These are phyloP conservation scores for Columba janthina DNA, from an alignment of 2,113 vertebrate genomes.

Conservation along the genomic window DNA sequence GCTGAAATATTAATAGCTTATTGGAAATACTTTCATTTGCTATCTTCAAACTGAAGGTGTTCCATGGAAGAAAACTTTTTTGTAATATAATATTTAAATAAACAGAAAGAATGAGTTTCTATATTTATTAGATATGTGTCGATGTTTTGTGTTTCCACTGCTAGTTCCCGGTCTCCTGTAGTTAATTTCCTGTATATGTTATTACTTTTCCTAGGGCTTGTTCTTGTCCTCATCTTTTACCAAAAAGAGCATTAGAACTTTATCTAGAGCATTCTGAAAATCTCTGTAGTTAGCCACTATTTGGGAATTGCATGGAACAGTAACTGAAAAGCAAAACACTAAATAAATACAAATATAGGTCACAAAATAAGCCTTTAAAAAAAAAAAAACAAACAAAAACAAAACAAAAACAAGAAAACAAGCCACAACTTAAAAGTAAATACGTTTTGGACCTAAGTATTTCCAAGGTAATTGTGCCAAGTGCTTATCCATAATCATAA, in stretches of 20 bases:
- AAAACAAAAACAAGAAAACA: too few relatives aligned
- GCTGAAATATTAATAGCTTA: background rate
- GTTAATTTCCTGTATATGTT: background rate
- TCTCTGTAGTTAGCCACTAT: background rate
- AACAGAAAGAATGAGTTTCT: background rate
- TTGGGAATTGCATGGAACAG: background rate
- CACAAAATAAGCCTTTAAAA: background rate
- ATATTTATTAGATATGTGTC: background rate
- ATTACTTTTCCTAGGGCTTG: background rate
- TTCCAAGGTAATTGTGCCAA: background rate
- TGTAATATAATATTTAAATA: background rate
- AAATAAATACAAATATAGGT: background rate
- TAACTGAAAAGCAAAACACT: background rate
- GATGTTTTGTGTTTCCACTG: background rate
- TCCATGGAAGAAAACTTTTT: background rate
- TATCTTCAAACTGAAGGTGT: background rate
- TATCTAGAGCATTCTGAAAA: background rate
- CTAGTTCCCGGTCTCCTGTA: background rate
- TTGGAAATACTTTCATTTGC: background rate
- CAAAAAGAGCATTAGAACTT: background rate
- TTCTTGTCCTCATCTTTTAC: background rate
- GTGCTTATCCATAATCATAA: background rate
- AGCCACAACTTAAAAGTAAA: background rate
- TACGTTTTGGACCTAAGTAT: background rate
- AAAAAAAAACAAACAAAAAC: too few relatives aligned